These are phyloP conservation scores for Ammodytes dubius DNA, from an alignment of 2,113 vertebrate species.

Conservation along the genomic window DNA sequence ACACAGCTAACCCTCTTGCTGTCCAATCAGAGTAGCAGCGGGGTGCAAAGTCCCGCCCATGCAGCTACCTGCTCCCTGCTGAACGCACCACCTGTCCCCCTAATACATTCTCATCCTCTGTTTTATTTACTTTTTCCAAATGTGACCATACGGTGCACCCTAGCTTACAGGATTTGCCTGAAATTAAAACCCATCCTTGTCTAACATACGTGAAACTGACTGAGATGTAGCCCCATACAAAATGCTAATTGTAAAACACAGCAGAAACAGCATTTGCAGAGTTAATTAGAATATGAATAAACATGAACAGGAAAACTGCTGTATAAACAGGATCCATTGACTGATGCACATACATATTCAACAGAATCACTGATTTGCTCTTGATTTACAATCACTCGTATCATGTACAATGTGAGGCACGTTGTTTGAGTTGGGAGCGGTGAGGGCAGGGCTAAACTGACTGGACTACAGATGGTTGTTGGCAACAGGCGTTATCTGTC, in stretches of 20 bases:
- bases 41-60: slow-evolving; percentile 75
- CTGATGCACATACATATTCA: slow-evolving; percentile 61
- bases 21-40: slow-evolving; percentile 79
- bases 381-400: slow-evolving; percentile 49
- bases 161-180: slow-evolving; percentile 33
- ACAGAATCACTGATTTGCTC: slow-evolving; percentile 45
- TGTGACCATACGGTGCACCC: slow-evolving; percentile 32
- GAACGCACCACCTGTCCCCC: slow-evolving; percentile 74
- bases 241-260: slow-evolving; percentile 64
- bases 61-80: slow-evolving; percentile 69
- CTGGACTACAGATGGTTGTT: slow-evolving; percentile 50
- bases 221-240: slow-evolving; percentile 44
- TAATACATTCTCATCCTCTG: slow-evolving; percentile 42
- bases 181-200: slow-evolving; percentile 36
- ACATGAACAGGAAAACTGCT: slow-evolving; percentile 59
- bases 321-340: slow-evolving; percentile 55
- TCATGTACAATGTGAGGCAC: slow-evolving; percentile 31
- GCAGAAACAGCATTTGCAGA: slow-evolving; percentile 58
- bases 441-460: not conserved
- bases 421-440: slow-evolving; percentile 27
- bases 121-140: slow-evolving; percentile 31
- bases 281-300: slow-evolving; percentile 71
- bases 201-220: slow-evolving; percentile 49
- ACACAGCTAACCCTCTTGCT: slow-evolving; percentile 58
- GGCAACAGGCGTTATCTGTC: slow-evolving; percentile 16